Evolutionary conservation across 2,888 invertebrate genomes (phyloP), one percentile per base, ranked within the genome.

Genomic region (Poecilus cupreus): DNA sequence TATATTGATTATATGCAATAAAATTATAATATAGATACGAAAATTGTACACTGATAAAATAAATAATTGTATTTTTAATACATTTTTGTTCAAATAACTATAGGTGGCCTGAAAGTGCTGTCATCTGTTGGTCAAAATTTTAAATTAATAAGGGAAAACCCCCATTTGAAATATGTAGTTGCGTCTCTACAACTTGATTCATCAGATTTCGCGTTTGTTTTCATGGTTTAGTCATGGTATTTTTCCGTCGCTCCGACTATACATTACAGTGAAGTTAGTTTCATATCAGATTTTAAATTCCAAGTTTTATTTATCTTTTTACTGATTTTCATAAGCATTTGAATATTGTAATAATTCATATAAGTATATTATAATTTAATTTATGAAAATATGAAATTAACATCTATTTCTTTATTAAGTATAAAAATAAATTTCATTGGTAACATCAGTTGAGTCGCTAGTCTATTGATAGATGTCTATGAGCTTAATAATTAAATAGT

Each of bases 381-480:
- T 11, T 54, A 22, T 54, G 11, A 54, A 20, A 18, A 22, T 22
- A 22, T 22, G 22, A 54, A 54, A 20, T 43, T 43, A 43, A n/a
- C 13, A 0, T n/a, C 2, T 3, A n/a, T 43, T 2, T 43, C 11
- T 43, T n/a, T 54, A 54, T 10, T 18, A 54, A 22, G 4, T 8
- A 22, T 18, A 54, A 54, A 57, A 60, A 60, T 11, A 60, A 6
- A 11, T 57, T n/a, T 26, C n/a, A 60, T 60, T 22, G 11, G 60
- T 3, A 13, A 60, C 26, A 43, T 24, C 22, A 60, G 60, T 46
- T 10, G 22, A 72, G 72, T 72, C 46, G 6, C 72, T 72, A 11
- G 22, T 72, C 72, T 72, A 72, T 72, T 72, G 72, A 72, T 46
- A 46, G 43, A 72, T 72, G 72, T 72, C 72, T 72, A 22, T 72